Percentiles rank a stretch among this genome's conserved stretches.
phyloP scores from a whole-genome alignment of 2,888 invertebrate genomes.

The Emmelina monodactyla region DNA sequence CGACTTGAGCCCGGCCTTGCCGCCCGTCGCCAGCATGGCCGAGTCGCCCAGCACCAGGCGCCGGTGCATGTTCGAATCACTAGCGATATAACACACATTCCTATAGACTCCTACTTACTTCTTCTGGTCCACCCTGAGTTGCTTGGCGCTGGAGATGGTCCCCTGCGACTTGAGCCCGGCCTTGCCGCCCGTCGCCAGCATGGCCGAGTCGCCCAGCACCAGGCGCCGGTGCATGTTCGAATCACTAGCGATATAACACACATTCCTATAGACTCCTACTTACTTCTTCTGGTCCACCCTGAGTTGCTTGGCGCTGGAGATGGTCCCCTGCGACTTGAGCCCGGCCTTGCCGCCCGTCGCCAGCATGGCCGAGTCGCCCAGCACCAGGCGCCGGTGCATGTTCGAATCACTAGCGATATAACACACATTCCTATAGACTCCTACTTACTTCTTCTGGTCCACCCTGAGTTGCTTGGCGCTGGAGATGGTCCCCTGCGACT shows the following conservation, averaged over 20 bases:
- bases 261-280: too few species aligned
- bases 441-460: slow-evolving; percentile 85
- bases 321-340: slow-evolving; percentile 85
- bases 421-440: too few species aligned
- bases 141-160: slow-evolving; percentile 88
- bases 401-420: slow-evolving; percentile 80
- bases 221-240: slow-evolving; percentile 90
- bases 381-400: slow-evolving; percentile 83
- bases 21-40: slow-evolving; percentile 87
- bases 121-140: slow-evolving; percentile 87
- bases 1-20: slow-evolving; percentile 77
- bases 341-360: slow-evolving; percentile 80
- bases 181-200: slow-evolving; percentile 81
- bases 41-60: slow-evolving; percentile 88
- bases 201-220: slow-evolving; percentile 91
- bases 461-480: slow-evolving; percentile 88
- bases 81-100: slow-evolving; percentile 45
- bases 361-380: slow-evolving; percentile 94
- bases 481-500: slow-evolving; percentile 87
- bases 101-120: too few species aligned
- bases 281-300: slow-evolving; percentile 91
- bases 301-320: slow-evolving; percentile 87
- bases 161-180: slow-evolving; percentile 86
- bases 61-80: slow-evolving; percentile 94
- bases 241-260: slow-evolving; percentile 72